phyloP scores from a whole-genome alignment of 2,888 invertebrate genomes.

The Tolmerus cingulatus region DNA sequence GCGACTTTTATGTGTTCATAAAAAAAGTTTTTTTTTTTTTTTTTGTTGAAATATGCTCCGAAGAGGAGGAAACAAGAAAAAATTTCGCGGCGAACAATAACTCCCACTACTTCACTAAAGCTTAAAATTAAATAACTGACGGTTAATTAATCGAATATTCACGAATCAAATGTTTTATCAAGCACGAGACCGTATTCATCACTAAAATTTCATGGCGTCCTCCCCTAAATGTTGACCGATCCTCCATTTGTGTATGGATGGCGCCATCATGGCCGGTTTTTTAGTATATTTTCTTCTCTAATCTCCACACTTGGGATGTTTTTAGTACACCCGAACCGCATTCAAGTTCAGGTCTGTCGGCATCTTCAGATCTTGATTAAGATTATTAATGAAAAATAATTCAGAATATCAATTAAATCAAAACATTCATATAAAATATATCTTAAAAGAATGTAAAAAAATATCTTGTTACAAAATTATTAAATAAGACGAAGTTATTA shows the following conservation, averaged over 20 bases:
- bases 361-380: background rate
- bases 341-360: background rate
- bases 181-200: background rate
- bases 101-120: background rate
- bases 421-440: background rate
- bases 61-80: background rate
- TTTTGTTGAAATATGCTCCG: background rate
- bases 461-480: background rate
- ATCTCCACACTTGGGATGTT: background rate
- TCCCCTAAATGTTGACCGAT: slow-evolving; percentile 10
- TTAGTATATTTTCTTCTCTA: background rate
- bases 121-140: background rate
- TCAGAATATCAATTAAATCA: background rate
- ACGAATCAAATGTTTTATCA: background rate
- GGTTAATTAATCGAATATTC: background rate
- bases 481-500: background rate
- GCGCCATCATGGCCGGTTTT: slow-evolving; percentile 35
- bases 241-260: slow-evolving; percentile 25
- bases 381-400: background rate
- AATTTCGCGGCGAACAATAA: background rate
- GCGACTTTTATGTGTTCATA: background rate
- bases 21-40: background rate
- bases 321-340: background rate
- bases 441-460: background rate
- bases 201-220: slow-evolving; percentile 32